These are phyloP conservation scores for Sisor rabdophorus DNA, from an alignment of 2,113 vertebrate species.

Conservation along the genomic window DNA sequence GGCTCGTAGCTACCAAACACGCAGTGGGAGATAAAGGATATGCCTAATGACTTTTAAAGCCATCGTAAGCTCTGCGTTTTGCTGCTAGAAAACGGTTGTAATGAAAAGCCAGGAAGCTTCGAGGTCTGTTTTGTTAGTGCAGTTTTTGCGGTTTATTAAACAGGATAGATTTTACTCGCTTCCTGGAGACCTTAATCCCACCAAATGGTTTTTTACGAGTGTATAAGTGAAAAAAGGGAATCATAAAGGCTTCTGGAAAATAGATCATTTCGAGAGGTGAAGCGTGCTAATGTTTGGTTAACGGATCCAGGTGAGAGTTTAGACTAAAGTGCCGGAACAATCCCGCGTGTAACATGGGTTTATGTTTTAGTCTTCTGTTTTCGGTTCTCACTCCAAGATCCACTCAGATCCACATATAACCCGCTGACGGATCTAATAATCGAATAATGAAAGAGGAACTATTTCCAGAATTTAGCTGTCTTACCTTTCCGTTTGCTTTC, in stretches of 20 bases:
- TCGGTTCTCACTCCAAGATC: background rate
- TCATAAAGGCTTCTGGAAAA: constrained; percentile 21
- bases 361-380: constrained; percentile 7
- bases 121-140: constrained; percentile 21
- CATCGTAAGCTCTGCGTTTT: constrained; percentile 7
- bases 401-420: background rate
- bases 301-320: constrained; percentile 17
- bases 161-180: constrained; percentile 13
- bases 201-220: constrained; percentile 9
- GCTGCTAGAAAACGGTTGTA: constrained; percentile 1
- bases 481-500: background rate
- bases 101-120: constrained; percentile 8
- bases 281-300: constrained; percentile 5
- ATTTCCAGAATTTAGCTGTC: too few relatives aligned
- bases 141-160: constrained; percentile 24
- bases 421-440: too few relatives aligned
- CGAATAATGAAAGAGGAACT: too few relatives aligned
- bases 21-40: constrained; percentile 29
- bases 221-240: background rate
- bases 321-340: background rate
- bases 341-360: background rate
- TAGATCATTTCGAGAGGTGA: constrained; percentile 1
- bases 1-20: constrained; percentile 44
- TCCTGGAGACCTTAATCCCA: constrained; percentile 20
- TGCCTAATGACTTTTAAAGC: constrained; percentile 32